Evolutionary conservation across 2,113 vertebrate species (phyloP).

Genomic region (Gymnarchus niloticus): DNA sequence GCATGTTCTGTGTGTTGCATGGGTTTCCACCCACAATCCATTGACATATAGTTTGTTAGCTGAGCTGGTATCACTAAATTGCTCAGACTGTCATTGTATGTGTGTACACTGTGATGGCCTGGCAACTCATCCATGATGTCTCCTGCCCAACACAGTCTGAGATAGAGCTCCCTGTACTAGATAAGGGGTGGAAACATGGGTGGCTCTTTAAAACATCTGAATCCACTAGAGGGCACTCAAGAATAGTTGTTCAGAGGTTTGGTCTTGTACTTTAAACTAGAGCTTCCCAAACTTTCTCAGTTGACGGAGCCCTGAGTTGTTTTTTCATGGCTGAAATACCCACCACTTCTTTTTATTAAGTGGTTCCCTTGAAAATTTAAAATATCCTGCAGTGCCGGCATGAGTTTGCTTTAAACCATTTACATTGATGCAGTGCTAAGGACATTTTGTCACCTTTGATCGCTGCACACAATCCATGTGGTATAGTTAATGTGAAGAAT

Average conservation of each 20-base stretch:
- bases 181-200: neutral
- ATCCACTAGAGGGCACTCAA: slow-evolving; percentile 3
- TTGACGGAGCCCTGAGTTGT: no score
- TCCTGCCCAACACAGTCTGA: neutral
- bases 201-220: neutral
- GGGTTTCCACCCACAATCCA: neutral
- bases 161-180: neutral
- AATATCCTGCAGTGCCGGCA: no score
- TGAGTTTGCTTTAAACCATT: neutral
- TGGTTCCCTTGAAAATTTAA: no score
- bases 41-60: no score
- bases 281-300: no score
- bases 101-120: no score
- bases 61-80: no score
- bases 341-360: no score
- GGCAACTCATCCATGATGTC: neutral
- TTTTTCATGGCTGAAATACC: no score
- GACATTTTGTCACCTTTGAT: neutral
- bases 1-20: neutral
- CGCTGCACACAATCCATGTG: neutral
- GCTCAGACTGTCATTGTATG: neutral
- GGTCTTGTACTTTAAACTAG: no score
- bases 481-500: neutral
- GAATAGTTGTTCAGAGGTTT: neutral
- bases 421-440: neutral